These are phyloP conservation scores for Neoscelio sp. DNA, from an alignment of 2,888 invertebrate species.

Conservation along the genomic window DNA sequence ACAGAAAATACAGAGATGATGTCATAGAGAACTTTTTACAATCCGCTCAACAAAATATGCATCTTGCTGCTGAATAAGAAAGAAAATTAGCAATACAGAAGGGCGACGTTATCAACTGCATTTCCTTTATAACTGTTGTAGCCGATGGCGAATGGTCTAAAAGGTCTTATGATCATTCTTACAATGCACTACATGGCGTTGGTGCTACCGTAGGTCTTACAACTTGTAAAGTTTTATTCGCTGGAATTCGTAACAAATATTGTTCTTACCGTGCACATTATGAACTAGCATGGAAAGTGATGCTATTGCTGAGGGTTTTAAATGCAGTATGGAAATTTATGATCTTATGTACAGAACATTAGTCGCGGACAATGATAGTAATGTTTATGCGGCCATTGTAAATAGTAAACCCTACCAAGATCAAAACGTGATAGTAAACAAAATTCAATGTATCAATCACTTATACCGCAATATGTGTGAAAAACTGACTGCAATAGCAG, in stretches of 20 bases:
- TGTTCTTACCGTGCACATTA: conserved; percentile 67
- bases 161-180: conserved; percentile 48
- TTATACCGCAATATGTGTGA: conserved; percentile 14
- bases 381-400: conserved; percentile 1
- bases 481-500: conserved; percentile 2
- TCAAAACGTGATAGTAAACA: neutral
- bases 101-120: conserved; percentile 45
- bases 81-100: conserved; percentile 43
- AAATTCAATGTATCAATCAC: conserved; percentile 20
- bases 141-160: conserved; percentile 60
- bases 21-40: conserved; percentile 13
- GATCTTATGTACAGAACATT: conserved; percentile 39
- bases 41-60: conserved; percentile 32
- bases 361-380: conserved; percentile 20
- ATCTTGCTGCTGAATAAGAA: conserved; percentile 48
- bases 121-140: conserved; percentile 59
- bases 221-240: conserved; percentile 69
- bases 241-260: conserved; percentile 73
- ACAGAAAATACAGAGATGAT: neutral
- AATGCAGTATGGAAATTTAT: conserved; percentile 51
- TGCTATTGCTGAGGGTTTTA: conserved; percentile 63
- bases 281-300: conserved; percentile 72
- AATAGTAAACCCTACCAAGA: conserved; percentile 6
- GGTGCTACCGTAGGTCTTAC: conserved; percentile 51
- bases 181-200: conserved; percentile 53